Percentiles rank a stretch among this genome's conserved stretches.
Evolutionary conservation across 2,113 vertebrate species (phyloP).

Genomic region (Dasypus novemcinctus): DNA sequence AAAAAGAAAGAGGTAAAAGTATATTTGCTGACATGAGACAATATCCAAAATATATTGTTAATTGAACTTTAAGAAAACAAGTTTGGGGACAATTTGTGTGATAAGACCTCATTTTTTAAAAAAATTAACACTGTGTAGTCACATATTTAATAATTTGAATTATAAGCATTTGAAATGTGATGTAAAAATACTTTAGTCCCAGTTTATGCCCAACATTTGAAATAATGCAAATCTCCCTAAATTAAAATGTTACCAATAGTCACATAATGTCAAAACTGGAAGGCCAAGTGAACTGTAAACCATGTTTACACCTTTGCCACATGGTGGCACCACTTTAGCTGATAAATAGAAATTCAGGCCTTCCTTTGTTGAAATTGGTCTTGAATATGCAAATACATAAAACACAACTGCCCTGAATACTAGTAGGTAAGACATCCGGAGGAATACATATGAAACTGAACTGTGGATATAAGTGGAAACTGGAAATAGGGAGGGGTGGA

Average conservation of each 20-base stretch:
- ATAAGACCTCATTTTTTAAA: not conserved
- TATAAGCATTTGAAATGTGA: slow-evolving; percentile 31
- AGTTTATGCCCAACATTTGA: slow-evolving; percentile 2
- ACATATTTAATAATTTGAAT: slow-evolving; percentile 45
- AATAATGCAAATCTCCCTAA: slow-evolving; percentile 38
- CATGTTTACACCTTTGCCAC: slow-evolving; percentile 58
- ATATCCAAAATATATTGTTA: not conserved
- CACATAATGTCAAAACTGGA: slow-evolving; percentile 5
- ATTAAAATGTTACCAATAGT: slow-evolving; percentile 34
- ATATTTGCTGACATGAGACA: not conserved
- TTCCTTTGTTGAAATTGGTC: slow-evolving; percentile 48
- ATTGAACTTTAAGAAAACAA: slow-evolving; percentile 55
- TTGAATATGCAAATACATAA: slow-evolving; percentile 38
- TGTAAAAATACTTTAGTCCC: slow-evolving; percentile 22
- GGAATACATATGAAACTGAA: not conserved
- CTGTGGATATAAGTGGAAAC: not conserved
- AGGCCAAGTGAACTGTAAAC: not conserved
- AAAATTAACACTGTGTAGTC: not conserved
- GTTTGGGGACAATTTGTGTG: not conserved
- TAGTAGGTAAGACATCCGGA: slow-evolving; percentile 6
- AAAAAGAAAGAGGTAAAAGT: slow-evolving; percentile 17
- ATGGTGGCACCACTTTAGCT: slow-evolving; percentile 67
- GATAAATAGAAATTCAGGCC: slow-evolving; percentile 51
- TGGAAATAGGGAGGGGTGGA: not conserved
- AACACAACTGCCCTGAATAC: slow-evolving; percentile 33